Percentiles rank a stretch among this genome's conserved stretches.
phyloP scores from a whole-genome alignment of 2,888 invertebrate species.

The Sarcophaga rosellei region DNA sequence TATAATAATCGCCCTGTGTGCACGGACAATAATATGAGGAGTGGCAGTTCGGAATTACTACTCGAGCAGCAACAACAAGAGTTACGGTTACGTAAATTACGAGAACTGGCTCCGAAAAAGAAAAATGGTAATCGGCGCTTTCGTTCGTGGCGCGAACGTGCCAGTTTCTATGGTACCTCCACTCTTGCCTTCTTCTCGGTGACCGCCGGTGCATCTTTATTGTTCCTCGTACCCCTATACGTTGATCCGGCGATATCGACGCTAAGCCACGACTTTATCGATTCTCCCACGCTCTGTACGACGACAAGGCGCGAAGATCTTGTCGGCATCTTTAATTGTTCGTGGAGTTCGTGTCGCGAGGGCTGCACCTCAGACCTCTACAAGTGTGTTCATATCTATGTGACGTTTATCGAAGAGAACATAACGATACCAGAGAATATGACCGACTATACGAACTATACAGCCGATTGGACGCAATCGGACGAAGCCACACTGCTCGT shows the following conservation, averaged over 20 bases:
- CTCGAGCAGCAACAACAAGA: constrained; percentile 89
- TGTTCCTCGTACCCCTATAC: constrained; percentile 88
- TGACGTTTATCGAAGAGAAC: constrained; percentile 82
- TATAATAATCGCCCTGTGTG: constrained; percentile 78
- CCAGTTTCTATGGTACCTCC: constrained; percentile 87
- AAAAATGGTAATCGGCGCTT: constrained; percentile 82
- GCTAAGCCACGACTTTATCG: constrained; percentile 92
- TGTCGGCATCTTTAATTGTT: constrained; percentile 92
- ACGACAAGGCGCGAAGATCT: constrained; percentile 91
- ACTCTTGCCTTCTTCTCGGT: constrained; percentile 87
- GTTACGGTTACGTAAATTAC: constrained; percentile 85
- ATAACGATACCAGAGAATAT: constrained; percentile 81
- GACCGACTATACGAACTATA: constrained; percentile 80
- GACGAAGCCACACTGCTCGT: constrained; percentile 86
- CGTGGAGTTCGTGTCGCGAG: constrained; percentile 95
- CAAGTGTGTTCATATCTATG: constrained; percentile 86
- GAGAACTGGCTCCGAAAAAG: constrained; percentile 83
- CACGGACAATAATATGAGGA: constrained; percentile 85
- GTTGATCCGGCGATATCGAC: constrained; percentile 95
- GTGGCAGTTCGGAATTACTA: constrained; percentile 90
- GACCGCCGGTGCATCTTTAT: constrained; percentile 87
- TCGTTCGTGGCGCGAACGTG: constrained; percentile 85
- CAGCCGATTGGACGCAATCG: constrained; percentile 80
- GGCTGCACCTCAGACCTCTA: constrained; percentile 93
- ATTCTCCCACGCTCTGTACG: constrained; percentile 91